These are phyloP conservation scores for Otus sunia DNA, from an alignment of 2,113 vertebrate species.

Conservation along the genomic window DNA sequence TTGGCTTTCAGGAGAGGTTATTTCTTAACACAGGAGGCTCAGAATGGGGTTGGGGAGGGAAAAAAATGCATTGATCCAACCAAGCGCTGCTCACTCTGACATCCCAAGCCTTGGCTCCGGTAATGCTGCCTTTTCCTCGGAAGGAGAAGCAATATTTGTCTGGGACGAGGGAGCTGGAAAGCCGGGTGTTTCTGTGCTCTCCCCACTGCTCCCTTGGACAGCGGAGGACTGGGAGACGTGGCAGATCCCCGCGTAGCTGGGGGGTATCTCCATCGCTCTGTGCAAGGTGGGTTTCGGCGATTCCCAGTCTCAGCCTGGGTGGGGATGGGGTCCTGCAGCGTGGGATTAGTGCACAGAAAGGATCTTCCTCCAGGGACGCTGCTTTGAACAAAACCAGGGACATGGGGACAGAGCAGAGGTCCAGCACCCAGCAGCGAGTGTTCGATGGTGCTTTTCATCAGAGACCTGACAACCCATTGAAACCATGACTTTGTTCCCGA, in stretches of 20 bases:
- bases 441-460: neutral
- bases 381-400: neutral
- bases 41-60: neutral
- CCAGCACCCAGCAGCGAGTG: neutral
- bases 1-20: neutral
- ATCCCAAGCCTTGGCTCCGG: neutral
- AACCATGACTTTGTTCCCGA: neutral
- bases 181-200: accelerated
- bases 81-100: neutral
- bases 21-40: neutral
- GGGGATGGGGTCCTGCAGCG: neutral
- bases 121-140: neutral
- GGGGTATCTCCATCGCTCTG: neutral
- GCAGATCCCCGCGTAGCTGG: neutral
- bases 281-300: accelerated
- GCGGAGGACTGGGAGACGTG: neutral
- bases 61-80: neutral
- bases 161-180: neutral
- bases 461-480: neutral
- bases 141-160: neutral
- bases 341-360: neutral
- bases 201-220: accelerated
- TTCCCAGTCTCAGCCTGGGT: neutral
- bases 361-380: accelerated
- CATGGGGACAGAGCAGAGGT: neutral